Conservation (phyloP, 2,113 vertebrate genomes). For the Triplophysa siluroides region DNA sequence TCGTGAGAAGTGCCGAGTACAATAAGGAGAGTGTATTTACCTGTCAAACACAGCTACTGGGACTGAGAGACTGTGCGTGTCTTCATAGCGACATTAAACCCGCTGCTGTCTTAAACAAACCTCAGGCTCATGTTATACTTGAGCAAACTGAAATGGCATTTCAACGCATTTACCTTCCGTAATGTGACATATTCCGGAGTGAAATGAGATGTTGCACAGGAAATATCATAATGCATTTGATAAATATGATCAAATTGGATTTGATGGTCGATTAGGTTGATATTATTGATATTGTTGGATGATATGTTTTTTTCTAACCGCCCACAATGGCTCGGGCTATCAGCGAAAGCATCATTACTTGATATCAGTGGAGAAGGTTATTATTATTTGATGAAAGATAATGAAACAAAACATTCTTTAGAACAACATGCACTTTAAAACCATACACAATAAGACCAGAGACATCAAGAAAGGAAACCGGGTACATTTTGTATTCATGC, state of each 20-base stretch:
- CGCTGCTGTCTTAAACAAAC: slow-evolving; percentile 15
- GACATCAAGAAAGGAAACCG: neutral
- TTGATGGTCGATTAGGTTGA: neutral
- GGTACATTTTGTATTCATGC: neutral
- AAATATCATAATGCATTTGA: too few relatives aligned
- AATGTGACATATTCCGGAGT: too few relatives aligned
- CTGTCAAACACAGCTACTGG: slow-evolving; percentile 47
- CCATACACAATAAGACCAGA: neutral
- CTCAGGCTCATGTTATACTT: neutral
- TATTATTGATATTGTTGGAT: neutral
- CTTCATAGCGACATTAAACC: slow-evolving; percentile 5
- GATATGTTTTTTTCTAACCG: neutral
- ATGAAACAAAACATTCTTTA: neutral
- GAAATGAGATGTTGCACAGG: too few relatives aligned
- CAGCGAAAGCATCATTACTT: too few relatives aligned
- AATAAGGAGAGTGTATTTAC: slow-evolving; percentile 50
- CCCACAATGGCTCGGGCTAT: neutral
- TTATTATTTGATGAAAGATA: neutral
- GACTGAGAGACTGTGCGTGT: slow-evolving; percentile 25
- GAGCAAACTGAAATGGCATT: too few relatives aligned
- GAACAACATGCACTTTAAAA: neutral
- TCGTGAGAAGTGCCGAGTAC: slow-evolving; percentile 41
- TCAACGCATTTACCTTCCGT: too few relatives aligned
- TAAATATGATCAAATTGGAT: too few relatives aligned
- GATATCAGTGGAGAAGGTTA: too few relatives aligned